Evolutionary conservation across 2,888 invertebrate genomes (phyloP).

Genomic region (Dryobota labecula): DNA sequence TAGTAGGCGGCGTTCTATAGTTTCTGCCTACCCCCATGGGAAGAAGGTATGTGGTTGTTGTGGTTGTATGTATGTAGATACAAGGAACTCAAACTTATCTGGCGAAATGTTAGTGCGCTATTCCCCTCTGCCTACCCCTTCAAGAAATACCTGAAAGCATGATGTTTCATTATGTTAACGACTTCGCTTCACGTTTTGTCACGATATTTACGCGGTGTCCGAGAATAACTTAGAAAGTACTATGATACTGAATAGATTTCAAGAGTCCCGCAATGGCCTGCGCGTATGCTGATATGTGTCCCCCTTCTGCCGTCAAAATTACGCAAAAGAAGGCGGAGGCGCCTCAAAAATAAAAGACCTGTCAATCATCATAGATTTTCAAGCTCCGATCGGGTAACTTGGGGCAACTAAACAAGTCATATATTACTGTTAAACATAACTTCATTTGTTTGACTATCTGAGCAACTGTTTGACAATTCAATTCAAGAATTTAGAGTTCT

Average conservation of each 20-base stretch:
- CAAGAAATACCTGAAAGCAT: not conserved
- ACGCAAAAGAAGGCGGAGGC: not conserved
- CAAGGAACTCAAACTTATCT: not conserved
- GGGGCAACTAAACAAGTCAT: not conserved
- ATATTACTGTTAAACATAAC: not conserved
- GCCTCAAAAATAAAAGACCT: not conserved
- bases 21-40: too few species aligned
- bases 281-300: too few species aligned
- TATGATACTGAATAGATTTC: constrained; percentile 19
- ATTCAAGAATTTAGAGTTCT: too few species aligned
- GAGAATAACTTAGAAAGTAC: constrained; percentile 32
- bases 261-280: not conserved
- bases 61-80: too few species aligned
- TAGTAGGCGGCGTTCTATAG: too few species aligned
- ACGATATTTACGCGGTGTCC: not conserved
- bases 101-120: not conserved
- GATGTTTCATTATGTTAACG: not conserved
- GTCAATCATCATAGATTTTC: not conserved
- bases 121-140: not conserved
- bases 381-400: not conserved
- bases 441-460: not conserved
- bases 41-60: too few species aligned
- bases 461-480: not conserved
- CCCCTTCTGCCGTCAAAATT: not conserved
- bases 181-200: not conserved